Percentiles rank a stretch among this genome's conserved stretches.
These are phyloP conservation scores for Lycopodina hypogea DNA, from an alignment of 37 sponge, comb jelly and placozoan species.

Conservation along the genomic window DNA sequence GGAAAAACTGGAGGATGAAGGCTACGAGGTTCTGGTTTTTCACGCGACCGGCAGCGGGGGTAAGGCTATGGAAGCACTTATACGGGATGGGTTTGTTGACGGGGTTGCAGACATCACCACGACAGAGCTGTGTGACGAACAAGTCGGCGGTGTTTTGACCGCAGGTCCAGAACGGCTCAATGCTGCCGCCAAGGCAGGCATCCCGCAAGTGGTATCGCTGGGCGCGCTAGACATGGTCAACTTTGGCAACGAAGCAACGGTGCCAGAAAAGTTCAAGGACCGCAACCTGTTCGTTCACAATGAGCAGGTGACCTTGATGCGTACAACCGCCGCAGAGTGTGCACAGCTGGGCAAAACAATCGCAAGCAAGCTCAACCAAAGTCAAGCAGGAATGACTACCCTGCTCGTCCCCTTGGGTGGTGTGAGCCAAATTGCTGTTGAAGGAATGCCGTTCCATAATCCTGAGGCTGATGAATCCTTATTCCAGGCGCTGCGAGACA, in stretches of 20 bases:
- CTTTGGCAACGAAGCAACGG: background rate
- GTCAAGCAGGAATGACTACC: background rate
- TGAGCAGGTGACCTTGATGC: background rate
- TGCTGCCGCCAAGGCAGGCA: background rate
- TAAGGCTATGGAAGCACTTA: too few species aligned
- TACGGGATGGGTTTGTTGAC: background rate
- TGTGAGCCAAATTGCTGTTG: background rate
- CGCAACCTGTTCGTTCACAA: background rate
- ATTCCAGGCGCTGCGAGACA: background rate
- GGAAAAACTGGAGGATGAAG: too few species aligned
- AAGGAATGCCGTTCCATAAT: background rate
- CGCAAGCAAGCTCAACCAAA: background rate
- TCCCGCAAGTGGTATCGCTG: background rate
- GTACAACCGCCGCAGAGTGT: background rate
- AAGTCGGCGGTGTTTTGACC: background rate
- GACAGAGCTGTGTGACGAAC: background rate
- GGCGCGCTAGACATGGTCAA: constrained; percentile 1
- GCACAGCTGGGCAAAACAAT: background rate
- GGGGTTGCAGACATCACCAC: background rate
- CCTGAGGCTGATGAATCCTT: background rate
- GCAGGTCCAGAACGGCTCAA: background rate
- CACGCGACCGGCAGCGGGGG: too few species aligned
- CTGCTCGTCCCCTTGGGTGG: background rate
- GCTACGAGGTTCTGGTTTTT: too few species aligned
- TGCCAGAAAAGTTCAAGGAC: background rate